phyloP scores from a whole-genome alignment of 2,113 vertebrate species.

The Paramisgurnus dabryanus region DNA sequence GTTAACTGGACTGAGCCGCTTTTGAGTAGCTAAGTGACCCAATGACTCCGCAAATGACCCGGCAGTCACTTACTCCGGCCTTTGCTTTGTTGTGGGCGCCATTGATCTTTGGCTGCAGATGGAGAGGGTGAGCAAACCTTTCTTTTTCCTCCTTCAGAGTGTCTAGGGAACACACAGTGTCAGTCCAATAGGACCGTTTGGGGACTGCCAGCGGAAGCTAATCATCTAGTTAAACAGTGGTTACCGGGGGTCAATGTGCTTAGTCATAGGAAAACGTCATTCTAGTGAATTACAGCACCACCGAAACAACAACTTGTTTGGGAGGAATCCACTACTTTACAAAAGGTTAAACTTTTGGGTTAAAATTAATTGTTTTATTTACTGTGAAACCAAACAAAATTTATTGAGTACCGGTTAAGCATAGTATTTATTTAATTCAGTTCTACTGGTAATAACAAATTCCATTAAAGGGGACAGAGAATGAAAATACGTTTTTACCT shows the following conservation, averaged over 20 bases:
- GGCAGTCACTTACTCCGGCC: conserved; percentile 25
- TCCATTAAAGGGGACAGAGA: too few relatives aligned
- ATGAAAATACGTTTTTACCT: too few relatives aligned
- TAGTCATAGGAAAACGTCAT: too few relatives aligned
- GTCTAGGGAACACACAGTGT: neutral
- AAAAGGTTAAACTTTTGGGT: too few relatives aligned
- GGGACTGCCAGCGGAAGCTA: conserved; percentile 20
- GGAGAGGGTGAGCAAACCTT: conserved; percentile 35
- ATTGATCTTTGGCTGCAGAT: conserved; percentile 16
- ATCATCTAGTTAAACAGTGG: conserved; percentile 32
- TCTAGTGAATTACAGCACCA: too few relatives aligned
- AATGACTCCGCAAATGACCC: neutral
- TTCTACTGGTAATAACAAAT: too few relatives aligned
- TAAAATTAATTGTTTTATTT: too few relatives aligned
- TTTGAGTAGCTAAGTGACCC: conserved; percentile 28
- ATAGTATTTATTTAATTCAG: too few relatives aligned
- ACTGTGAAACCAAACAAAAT: too few relatives aligned
- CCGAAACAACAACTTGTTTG: too few relatives aligned
- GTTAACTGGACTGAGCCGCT: conserved; percentile 17
- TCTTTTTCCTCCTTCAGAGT: conserved; percentile 6
- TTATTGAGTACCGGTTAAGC: too few relatives aligned
- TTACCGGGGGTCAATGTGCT: neutral
- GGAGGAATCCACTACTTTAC: too few relatives aligned
- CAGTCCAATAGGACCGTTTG: neutral
- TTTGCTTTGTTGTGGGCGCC: conserved; percentile 41